Conservation (phyloP, 2,113 vertebrate species). For the Ictidomys tridecemlineatus region DNA sequence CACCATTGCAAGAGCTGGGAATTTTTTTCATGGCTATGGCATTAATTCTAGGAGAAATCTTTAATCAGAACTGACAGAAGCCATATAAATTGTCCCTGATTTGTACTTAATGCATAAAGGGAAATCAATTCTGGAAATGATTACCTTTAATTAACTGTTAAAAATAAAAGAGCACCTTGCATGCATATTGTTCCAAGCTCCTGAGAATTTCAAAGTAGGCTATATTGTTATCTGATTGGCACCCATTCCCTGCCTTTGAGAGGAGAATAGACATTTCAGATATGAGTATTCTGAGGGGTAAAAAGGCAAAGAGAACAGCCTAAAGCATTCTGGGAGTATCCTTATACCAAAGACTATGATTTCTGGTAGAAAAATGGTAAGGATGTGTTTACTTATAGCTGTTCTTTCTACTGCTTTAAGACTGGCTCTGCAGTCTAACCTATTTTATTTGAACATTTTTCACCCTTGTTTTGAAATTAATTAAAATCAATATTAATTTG, state of each 20-base stretch:
- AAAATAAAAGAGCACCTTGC: slow-evolving; percentile 20
- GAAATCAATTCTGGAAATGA: slow-evolving; percentile 47
- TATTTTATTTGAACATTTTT: background rate
- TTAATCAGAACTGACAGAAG: slow-evolving; percentile 51
- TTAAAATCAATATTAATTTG: background rate
- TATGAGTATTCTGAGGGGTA: background rate
- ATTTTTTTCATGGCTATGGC: background rate
- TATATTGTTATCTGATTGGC: background rate
- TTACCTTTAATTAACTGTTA: slow-evolving; percentile 55
- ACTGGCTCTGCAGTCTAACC: background rate
- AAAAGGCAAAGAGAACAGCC: background rate
- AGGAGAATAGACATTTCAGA: background rate
- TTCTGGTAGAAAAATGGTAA: background rate
- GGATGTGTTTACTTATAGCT: background rate
- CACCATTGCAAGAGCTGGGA: background rate
- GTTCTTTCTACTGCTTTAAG: background rate
- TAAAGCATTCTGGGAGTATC: too few species aligned
- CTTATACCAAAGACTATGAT: too few species aligned
- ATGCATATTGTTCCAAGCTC: background rate
- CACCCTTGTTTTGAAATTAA: background rate
- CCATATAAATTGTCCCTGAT: slow-evolving; percentile 16
- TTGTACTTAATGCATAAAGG: slow-evolving; percentile 11
- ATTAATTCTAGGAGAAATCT: background rate
- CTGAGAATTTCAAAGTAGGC: background rate
- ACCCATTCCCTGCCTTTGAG: background rate